phyloP scores from a whole-genome alignment of 2,113 vertebrate genomes.

The Galeopterus variegatus region DNA sequence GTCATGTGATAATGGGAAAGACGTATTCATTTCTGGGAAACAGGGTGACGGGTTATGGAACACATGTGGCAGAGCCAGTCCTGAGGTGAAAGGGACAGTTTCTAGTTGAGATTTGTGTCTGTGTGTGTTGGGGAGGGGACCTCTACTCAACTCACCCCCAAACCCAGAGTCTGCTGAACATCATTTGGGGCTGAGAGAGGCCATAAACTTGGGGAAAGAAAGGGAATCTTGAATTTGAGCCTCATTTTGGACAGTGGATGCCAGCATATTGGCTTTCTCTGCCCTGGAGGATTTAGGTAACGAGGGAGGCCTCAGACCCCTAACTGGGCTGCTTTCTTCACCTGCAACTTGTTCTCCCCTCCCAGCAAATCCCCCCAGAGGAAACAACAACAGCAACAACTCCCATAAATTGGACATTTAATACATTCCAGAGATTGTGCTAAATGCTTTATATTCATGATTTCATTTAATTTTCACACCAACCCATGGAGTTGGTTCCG shows the following conservation, averaged over 20 bases:
- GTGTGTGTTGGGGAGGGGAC: fast-evolving
- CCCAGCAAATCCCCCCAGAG: not conserved
- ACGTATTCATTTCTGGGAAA: not conserved
- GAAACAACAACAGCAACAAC: not conserved
- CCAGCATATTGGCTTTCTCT: not conserved
- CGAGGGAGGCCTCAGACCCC: no score
- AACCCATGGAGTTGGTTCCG: not conserved
- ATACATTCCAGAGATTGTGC: not conserved
- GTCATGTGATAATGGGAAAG: not conserved
- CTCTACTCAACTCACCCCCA: not conserved
- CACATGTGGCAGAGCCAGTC: fast-evolving
- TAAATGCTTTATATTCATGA: not conserved
- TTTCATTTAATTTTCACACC: constrained; percentile 37
- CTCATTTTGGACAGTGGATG: not conserved
- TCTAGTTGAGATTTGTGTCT: not conserved
- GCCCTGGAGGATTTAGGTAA: not conserved
- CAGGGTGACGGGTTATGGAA: not conserved
- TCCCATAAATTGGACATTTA: not conserved
- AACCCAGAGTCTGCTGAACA: not conserved
- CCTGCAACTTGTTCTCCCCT: not conserved
- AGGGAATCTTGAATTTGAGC: not conserved
- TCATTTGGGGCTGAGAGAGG: not conserved
- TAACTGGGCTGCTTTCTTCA: not conserved
- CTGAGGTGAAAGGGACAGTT: not conserved
- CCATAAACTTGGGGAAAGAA: not conserved